phyloP scores from a whole-genome alignment of 1,140 invertebrate genomes.

The Zophobas atratus region DNA sequence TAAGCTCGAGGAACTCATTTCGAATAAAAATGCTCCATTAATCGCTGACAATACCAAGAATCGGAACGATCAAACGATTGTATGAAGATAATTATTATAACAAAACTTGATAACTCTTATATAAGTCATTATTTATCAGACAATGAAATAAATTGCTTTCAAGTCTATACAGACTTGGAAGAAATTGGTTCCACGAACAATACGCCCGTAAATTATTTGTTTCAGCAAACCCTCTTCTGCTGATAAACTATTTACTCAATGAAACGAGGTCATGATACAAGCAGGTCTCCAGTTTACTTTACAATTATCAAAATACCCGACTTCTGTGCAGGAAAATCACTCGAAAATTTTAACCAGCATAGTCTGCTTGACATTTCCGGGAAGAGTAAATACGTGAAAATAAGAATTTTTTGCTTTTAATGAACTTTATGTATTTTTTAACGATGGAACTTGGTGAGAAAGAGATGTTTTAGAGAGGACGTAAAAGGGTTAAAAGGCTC shows the following conservation, averaged over 20 bases:
- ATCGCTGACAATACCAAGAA: slow-evolving; percentile 10
- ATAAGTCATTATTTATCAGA: slow-evolving; percentile 7
- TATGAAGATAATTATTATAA: slow-evolving; percentile 6
- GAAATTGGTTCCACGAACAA: slow-evolving; percentile 14
- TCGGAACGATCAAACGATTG: background rate
- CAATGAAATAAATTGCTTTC: slow-evolving; percentile 11
- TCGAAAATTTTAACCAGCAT: no score
- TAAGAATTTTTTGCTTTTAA: no score
- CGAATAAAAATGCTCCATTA: background rate
- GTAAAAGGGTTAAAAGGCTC: no score
- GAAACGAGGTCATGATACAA: slow-evolving; percentile 5
- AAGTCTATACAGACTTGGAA: slow-evolving; percentile 1
- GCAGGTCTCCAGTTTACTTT: background rate
- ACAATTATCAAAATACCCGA: background rate
- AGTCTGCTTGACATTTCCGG: no score
- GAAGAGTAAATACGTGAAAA: no score
- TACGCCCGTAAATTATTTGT: slow-evolving; percentile 14
- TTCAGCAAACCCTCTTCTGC: slow-evolving; percentile 8
- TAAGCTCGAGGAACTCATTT: background rate
- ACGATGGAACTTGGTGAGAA: no score
- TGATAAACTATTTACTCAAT: background rate
- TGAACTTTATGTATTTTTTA: no score
- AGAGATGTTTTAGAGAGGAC: no score
- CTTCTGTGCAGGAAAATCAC: no score
- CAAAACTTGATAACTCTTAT: background rate